Evolutionary conservation across 2,888 invertebrate species (phyloP).

Genomic region (Cosmopolites sordidus): DNA sequence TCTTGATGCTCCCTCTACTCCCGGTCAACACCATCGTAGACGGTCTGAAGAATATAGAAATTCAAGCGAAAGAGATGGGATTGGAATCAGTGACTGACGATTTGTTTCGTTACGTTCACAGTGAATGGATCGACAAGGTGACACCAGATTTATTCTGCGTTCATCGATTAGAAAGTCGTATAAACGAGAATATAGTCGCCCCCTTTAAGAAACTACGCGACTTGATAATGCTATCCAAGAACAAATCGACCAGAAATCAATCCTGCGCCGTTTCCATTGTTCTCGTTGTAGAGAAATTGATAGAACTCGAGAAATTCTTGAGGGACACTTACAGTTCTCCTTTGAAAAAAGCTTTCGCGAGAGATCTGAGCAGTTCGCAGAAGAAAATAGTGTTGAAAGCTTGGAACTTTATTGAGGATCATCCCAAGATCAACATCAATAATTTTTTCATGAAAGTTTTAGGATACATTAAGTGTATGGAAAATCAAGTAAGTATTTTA

Average conservation of each 20-base stretch:
- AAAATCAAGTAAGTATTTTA: slow-evolving; percentile 38
- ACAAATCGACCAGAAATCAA: slow-evolving; percentile 29
- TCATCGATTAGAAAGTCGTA: slow-evolving; percentile 41
- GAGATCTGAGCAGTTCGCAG: slow-evolving; percentile 43
- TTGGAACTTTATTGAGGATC: slow-evolving; percentile 44
- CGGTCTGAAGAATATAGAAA: slow-evolving; percentile 41
- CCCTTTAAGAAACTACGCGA: slow-evolving; percentile 45
- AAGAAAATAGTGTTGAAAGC: slow-evolving; percentile 44
- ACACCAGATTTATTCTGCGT: slow-evolving; percentile 45
- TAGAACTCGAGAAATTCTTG: slow-evolving; percentile 43
- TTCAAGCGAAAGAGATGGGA: slow-evolving; percentile 39
- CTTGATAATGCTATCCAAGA: slow-evolving; percentile 34
- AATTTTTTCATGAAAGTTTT: slow-evolving; percentile 44
- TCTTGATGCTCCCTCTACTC: slow-evolving; percentile 44
- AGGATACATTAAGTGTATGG: slow-evolving; percentile 46
- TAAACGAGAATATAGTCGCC: slow-evolving; percentile 45
- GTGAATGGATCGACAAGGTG: slow-evolving; percentile 42
- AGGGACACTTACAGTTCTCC: slow-evolving; percentile 35
- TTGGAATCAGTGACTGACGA: slow-evolving; percentile 32
- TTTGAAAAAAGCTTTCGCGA: slow-evolving; percentile 40
- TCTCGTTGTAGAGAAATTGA: slow-evolving; percentile 41
- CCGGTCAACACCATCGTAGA: slow-evolving; percentile 45
- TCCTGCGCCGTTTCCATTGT: slow-evolving; percentile 28
- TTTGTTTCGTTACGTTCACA: slow-evolving; percentile 39
- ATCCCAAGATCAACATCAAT: slow-evolving; percentile 45